Base-by-base conservation (phyloP, 2,113 vertebrate genomes). In the Embiotoca jacksoni region DNA sequence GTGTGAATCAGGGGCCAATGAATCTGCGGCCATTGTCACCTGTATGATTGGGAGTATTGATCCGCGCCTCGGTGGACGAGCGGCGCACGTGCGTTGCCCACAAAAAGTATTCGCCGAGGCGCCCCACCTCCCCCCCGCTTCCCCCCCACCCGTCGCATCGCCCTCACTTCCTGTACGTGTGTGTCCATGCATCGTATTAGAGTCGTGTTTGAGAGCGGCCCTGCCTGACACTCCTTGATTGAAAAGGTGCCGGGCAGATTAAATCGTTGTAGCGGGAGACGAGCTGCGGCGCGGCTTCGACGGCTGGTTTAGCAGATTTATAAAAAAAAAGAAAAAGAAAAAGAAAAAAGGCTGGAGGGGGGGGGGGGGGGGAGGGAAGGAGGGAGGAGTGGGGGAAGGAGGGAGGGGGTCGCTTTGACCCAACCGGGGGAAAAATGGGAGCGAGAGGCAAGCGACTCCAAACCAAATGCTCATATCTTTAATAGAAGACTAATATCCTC, bases 161-260 rank as follows among this genome's bases (percentile, higher is more conserved):
- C 59, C 78, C 77, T 53, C 69, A 65, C 89, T 85, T 88, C 81
- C 83, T 88, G 85, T 75, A 70, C 68, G 71, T 85, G 89, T 88
- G 87, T 91, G 91, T 82, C 72, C 78, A 74, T 70, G 88, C 85
- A 84, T 94, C 93, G 94, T 95, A 89, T 88, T 72, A 87, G 46
- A 84, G 80, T 50, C 10, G 60, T 72, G 91, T 84, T 10, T 59
- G 60, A 36, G 81, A 77, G 75, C 75, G 35, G 66, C 72, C 80
- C 80, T 23, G 82, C 75, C 89, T 82, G 91, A 90, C 85, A 81
- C 60, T 47, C 67, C 67, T 35, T 87, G 91, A 91, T 86, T 90
- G 92, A 91, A 91, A 91, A 88, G 89, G 69, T 72, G 75, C 83
- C 71, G 56, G 31, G 81, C 81, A 89, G 91, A 92, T 92, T 90